Conservation (phyloP, 2,797 vertebrate species). For the Lepus oiostolus region DNA sequence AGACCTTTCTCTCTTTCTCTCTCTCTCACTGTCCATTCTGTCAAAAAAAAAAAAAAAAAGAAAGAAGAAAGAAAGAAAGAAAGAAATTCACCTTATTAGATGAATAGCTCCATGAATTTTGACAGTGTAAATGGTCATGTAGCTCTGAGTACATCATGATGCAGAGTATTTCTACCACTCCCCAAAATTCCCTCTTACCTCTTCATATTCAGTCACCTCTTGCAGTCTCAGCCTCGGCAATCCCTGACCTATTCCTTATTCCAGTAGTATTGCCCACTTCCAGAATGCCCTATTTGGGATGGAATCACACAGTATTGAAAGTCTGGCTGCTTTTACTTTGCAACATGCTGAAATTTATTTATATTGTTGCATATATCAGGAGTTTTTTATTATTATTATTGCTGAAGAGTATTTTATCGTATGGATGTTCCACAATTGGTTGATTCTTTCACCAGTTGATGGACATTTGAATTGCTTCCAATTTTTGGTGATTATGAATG, state of each 20-base stretch:
- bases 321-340: not conserved
- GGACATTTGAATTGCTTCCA: slow-evolving; percentile 14
- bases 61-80: not conserved
- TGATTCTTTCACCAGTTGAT: not conserved
- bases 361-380: not conserved
- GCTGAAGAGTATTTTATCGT: not conserved
- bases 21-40: no score
- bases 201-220: not conserved
- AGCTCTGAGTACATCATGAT: no score
- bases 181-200: not conserved
- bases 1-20: no score
- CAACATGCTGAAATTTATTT: not conserved
- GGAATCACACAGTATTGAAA: not conserved
- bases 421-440: not conserved
- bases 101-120: not conserved
- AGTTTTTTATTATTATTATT: not conserved
- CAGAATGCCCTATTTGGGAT: not conserved
- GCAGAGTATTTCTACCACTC: not conserved
- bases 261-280: not conserved
- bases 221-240: not conserved
- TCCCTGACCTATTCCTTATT: not conserved
- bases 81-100: not conserved
- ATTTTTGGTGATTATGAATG: not conserved
- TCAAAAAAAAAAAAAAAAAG: no score
- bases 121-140: not conserved